Conservation (phyloP, 2,888 invertebrate species). For the Linnaemya tessellans region DNA sequence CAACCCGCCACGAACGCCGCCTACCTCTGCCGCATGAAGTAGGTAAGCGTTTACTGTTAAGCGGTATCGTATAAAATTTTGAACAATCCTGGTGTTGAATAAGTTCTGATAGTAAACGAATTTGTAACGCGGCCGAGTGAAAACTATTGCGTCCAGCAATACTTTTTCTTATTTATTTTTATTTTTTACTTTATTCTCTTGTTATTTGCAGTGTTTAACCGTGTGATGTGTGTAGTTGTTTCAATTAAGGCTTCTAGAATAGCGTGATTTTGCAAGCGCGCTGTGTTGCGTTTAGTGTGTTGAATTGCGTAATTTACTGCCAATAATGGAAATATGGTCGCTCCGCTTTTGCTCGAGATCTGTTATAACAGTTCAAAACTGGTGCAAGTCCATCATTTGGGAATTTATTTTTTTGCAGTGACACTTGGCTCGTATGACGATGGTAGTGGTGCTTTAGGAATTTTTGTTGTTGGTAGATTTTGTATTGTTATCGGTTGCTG, state of each 20-base stretch:
- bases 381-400: slow-evolving; percentile 42
- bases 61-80: slow-evolving; percentile 75
- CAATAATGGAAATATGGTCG: background rate
- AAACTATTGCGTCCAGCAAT: slow-evolving; percentile 21
- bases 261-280: background rate
- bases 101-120: slow-evolving; percentile 62
- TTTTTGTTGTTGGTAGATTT: background rate
- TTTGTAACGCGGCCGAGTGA: slow-evolving; percentile 7
- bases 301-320: background rate
- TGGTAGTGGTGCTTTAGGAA: slow-evolving; percentile 7
- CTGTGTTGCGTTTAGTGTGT: background rate
- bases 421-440: slow-evolving; percentile 36
- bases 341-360: background rate
- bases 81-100: slow-evolving; percentile 70
- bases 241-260: background rate
- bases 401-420: slow-evolving; percentile 48
- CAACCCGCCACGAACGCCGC: slow-evolving; percentile 73
- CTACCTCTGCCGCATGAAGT: slow-evolving; percentile 74
- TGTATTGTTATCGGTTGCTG: background rate
- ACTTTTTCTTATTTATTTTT: background rate
- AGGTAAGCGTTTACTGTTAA: slow-evolving; percentile 74
- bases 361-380: slow-evolving; percentile 34
- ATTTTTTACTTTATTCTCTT: background rate
- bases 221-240: background rate
- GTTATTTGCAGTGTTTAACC: too few relatives aligned